Conservation (phyloP, 2,113 vertebrate species). For the Corvus cornix region DNA sequence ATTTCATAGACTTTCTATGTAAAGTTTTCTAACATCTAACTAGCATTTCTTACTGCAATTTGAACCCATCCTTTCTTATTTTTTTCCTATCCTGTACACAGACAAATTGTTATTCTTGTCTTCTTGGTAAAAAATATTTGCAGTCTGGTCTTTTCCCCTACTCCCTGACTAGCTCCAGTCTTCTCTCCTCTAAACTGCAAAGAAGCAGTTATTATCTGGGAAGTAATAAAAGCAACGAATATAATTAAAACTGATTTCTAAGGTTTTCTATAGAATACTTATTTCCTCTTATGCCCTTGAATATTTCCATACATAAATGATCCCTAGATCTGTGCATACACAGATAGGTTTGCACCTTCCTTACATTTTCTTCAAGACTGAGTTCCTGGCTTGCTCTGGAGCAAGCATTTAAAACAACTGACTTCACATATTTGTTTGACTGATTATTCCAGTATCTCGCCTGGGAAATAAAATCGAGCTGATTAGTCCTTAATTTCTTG, state of each 20-base stretch:
- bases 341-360: neutral
- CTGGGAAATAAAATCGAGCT: neutral
- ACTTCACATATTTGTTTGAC: neutral
- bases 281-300: neutral
- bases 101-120: neutral
- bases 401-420: neutral
- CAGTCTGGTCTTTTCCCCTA: neutral
- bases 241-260: neutral
- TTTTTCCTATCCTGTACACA: neutral
- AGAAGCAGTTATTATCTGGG: neutral
- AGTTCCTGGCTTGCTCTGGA: neutral
- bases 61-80: neutral
- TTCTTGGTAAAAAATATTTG: neutral
- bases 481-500: neutral
- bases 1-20: neutral
- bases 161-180: neutral
- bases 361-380: neutral
- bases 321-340: rapidly evolving
- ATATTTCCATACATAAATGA: neutral
- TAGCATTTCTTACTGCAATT: neutral
- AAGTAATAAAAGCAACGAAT: neutral
- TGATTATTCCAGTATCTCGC: neutral
- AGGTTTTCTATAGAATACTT: neutral
- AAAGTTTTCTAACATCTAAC: neutral
- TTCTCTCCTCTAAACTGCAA: neutral